Base-by-base conservation (phyloP, 2,797 vertebrate genomes). In the Merluccius polli region DNA sequence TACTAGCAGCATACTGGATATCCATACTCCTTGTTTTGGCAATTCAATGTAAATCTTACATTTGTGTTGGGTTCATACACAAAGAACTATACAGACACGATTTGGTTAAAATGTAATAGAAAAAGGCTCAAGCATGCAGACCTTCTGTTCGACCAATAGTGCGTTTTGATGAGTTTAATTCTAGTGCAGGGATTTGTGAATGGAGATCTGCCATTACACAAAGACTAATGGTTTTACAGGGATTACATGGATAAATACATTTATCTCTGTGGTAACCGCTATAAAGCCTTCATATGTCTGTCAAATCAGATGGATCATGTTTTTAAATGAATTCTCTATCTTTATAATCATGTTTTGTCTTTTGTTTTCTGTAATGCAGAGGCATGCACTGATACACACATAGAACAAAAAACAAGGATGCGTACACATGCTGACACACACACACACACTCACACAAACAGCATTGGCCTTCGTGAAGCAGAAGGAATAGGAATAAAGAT, bases 401-500 rank as follows among this genome's bases (percentile, higher is more conserved):
- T 10, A 41, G 33, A 35, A 44, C 71, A 78, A 32, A n/a, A 70
- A 67, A 44, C 67, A 21, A n/a, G 35, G 38, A 52, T 15, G 41
- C 32, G 29, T 15, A 73, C 76, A 18, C 41, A 30, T 31, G 11
- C 65, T 24, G 36, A 30, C 77, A 30, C 74, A 33, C 67, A 70
- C 74, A 24, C 41, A 59, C 72, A 32, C 72, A 73, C 72, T 35
- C 72, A 63, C 72, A 79, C 38, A 75, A 76, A 71, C 78, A 81
- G 78, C 76, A 81, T 77, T 83, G 83, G 78, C 77, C 79, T 84
- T 78, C 77, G 82, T 79, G 78, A 74, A 78, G 84, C 73, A 77
- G 85, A 83, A 27, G 1, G 70, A 83, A 87, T 78, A 82, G 82
- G 73, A 88, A 87, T 77, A 82, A 83, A 82, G 89, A 89, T 90